These are phyloP conservation scores for Gambusia affinis DNA, from an alignment of 2,113 vertebrate species.

Conservation along the genomic window DNA sequence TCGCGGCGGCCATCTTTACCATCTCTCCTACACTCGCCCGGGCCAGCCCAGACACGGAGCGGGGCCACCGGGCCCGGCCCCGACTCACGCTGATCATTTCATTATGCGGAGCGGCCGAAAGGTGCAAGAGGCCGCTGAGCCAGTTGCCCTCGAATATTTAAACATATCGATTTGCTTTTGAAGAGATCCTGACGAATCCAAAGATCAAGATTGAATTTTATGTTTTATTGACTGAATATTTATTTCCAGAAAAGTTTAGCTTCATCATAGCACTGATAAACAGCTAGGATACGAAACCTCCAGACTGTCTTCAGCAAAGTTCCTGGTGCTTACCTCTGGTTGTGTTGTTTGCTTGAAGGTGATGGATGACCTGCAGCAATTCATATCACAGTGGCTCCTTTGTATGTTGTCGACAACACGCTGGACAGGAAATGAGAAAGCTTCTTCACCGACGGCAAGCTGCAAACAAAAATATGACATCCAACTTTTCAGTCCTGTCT, in stretches of 20 bases:
- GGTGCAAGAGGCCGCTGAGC: constrained; percentile 39
- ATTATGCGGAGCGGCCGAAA: constrained; percentile 45
- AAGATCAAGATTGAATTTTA: constrained; percentile 31
- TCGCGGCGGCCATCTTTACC: constrained; percentile 36
- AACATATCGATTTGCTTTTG: constrained; percentile 60
- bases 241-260: not conserved
- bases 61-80: constrained; percentile 17
- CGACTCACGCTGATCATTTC: constrained; percentile 43
- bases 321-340: constrained; percentile 12
- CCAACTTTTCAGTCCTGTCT: constrained; percentile 65
- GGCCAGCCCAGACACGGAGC: constrained; percentile 20
- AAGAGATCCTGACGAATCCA: constrained; percentile 37
- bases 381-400: constrained; percentile 51
- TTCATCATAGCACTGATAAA: not conserved
- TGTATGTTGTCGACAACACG: constrained; percentile 63
- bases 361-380: constrained; percentile 65
- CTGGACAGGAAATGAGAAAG: constrained; percentile 73
- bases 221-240: constrained; percentile 19
- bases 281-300: not conserved
- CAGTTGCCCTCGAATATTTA: constrained; percentile 54
- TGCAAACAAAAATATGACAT: constrained; percentile 31
- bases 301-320: constrained; percentile 45
- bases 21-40: constrained; percentile 51
- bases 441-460: constrained; percentile 39
- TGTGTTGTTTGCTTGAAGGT: constrained; percentile 23